Evolutionary conservation across 2,797 vertebrate species (phyloP), one percentile per base, ranked within the genome.

Genomic region (Alca torda): DNA sequence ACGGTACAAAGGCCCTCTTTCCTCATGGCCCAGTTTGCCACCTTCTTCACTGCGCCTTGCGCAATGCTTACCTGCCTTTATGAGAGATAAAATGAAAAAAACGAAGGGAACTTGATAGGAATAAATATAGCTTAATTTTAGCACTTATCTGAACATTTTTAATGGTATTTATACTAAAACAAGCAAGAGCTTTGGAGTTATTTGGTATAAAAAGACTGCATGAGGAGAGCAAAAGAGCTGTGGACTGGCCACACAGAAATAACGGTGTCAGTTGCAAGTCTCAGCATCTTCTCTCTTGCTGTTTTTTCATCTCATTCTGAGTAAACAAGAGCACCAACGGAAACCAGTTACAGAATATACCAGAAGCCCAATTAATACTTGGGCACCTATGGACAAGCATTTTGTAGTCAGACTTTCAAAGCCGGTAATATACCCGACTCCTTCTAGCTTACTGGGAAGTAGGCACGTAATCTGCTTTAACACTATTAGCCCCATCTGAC

Each of bases 241-340:
- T 33, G 24, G 23, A 33, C 43, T 1, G 2, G 26, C 16, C 53
- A 50, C 26, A 68, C 11, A 26, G 13, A 63, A 80, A 10, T 9
- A 67, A 9, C 21, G 13, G 14, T 2, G 8, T 25, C 26, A 24
- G 5, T 7, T 70, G 8, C 20, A 54, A 8, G 23, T 1, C 1
- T 12, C 65, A 37, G 45, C 11, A 28, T 13, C n/a, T 50, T 72
- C 43, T 15, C 51, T 43, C 50, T 9, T 1, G 7, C 16, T n/a
- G 9, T 11, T 54, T 89, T 46, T 30, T 37, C 68, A 61, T 64
- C 7, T 14, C 13, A 3, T 33, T 69, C 11, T 16, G 8, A 41
- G 31, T 11, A 61, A 31, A 11, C 2, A 35, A 9, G 19, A 5
- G 0, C 56, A 76, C 4, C 25, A 25, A 43, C 0, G 0, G 16